A percentile compares a stretch with the other conserved stretches of the same genome.
These are phyloP conservation scores for Dendropsophus ebraccatus DNA, from an alignment of 2,113 vertebrate species.

Conservation along the genomic window DNA sequence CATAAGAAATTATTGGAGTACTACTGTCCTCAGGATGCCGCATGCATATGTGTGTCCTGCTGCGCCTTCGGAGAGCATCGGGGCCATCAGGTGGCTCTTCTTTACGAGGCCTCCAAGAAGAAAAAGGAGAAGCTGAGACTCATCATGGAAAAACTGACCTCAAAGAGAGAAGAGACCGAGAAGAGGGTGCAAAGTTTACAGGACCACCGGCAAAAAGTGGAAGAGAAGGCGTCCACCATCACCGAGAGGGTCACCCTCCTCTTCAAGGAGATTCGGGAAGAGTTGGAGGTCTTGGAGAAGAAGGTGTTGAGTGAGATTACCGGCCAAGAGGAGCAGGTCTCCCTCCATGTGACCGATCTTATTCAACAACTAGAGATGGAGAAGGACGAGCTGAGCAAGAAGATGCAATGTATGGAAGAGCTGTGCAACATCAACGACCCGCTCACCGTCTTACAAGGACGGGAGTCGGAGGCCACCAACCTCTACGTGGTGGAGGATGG, in stretches of 20 bases:
- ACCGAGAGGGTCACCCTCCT: slow-evolving; percentile 16
- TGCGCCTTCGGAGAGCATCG: slow-evolving; percentile 33
- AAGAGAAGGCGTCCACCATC: background rate
- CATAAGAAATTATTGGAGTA: slow-evolving; percentile 36
- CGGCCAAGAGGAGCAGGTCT: slow-evolving; percentile 25
- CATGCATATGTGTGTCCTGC: slow-evolving; percentile 35
- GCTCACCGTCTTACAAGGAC: slow-evolving; percentile 19
- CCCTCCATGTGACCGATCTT: background rate
- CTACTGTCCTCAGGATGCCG: slow-evolving; percentile 11
- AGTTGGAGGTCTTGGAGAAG: slow-evolving; percentile 26
- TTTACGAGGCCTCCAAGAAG: slow-evolving; percentile 36
- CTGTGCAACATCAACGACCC: slow-evolving; percentile 42
- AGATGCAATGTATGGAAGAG: slow-evolving; percentile 28
- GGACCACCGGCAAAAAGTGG: slow-evolving; percentile 10
- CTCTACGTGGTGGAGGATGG: background rate
- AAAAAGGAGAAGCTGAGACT: slow-evolving; percentile 32
- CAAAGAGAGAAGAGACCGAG: slow-evolving; percentile 22
- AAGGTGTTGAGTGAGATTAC: slow-evolving; percentile 7
- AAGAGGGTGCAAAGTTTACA: slow-evolving; percentile 6
- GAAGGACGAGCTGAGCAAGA: slow-evolving; percentile 39
- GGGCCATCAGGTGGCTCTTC: slow-evolving; percentile 19
- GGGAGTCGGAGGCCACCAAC: background rate
- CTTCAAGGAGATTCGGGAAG: slow-evolving; percentile 31
- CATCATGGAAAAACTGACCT: background rate
- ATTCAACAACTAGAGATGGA: slow-evolving; percentile 44